A percentile compares a stretch with the other conserved stretches of the same genome.
Evolutionary conservation across 1,140 invertebrate genomes (phyloP).

Genomic region (Microvelia longipes): DNA sequence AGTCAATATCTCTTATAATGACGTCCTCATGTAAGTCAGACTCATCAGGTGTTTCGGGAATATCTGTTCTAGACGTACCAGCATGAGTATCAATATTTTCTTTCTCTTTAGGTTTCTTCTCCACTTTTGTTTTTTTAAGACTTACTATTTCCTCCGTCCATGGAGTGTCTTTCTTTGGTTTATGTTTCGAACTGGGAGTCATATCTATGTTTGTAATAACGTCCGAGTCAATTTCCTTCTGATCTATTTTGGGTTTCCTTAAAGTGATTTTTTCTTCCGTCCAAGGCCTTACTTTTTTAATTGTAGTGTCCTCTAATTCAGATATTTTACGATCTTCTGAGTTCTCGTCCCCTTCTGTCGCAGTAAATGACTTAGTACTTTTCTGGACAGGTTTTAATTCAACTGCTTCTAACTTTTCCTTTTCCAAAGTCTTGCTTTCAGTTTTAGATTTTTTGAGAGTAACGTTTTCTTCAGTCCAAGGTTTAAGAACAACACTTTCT

Average conservation of each 20-base stretch:
- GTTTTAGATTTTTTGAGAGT: constrained; percentile 25
- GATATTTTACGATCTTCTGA: neutral
- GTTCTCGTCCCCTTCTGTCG: neutral
- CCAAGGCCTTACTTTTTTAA: constrained; percentile 12
- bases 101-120: too few relatives aligned
- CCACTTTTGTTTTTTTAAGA: too few relatives aligned
- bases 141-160: too few relatives aligned
- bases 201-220: too few relatives aligned
- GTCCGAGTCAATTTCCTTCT: constrained; percentile 16
- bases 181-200: too few relatives aligned
- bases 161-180: too few relatives aligned
- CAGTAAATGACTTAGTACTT: neutral
- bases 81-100: constrained; percentile 13
- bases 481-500: constrained; percentile 3
- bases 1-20: too few relatives aligned
- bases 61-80: neutral
- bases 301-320: neutral
- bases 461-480: constrained; percentile 29
- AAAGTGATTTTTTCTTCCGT: constrained; percentile 21
- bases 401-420: constrained; percentile 29
- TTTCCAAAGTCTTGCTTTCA: constrained; percentile 20
- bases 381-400: constrained; percentile 28
- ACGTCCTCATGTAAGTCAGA: neutral
- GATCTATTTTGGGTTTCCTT: constrained; percentile 19
- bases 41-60: neutral